These are phyloP conservation scores for Acanthiza pusilla DNA, from an alignment of 2,797 vertebrate species.

Conservation along the genomic window DNA sequence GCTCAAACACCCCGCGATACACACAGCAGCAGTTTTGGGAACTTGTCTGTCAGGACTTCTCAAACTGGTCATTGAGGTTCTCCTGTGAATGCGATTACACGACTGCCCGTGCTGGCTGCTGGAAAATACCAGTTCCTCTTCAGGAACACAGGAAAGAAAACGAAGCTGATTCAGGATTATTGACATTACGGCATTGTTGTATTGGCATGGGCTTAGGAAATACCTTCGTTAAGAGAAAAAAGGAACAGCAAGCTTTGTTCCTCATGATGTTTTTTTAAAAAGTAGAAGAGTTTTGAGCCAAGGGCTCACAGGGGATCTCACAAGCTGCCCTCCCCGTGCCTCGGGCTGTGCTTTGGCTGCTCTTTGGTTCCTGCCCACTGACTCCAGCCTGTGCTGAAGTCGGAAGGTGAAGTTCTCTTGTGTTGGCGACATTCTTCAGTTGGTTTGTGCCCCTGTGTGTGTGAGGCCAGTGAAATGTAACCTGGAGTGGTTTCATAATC, in stretches of 20 bases:
- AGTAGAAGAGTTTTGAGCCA: background rate
- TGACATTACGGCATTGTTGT: background rate
- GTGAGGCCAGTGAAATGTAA: background rate
- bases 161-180: background rate
- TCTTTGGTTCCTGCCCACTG: accelerated
- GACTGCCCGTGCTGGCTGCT: background rate
- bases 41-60: background rate
- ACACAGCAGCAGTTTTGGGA: background rate
- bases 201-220: background rate
- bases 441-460: accelerated
- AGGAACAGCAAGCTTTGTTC: background rate
- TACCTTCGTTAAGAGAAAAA: background rate
- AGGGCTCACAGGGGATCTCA: background rate
- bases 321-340: accelerated
- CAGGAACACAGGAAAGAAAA: background rate
- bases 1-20: background rate
- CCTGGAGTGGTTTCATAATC: background rate
- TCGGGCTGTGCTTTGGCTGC: background rate
- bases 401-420: background rate
- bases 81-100: accelerated
- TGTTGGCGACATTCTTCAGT: accelerated
- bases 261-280: background rate
- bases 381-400: background rate
- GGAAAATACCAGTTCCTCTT: background rate
- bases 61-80: background rate